Evolutionary conservation across 2,888 invertebrate genomes (phyloP).

Genomic region (Rhabditoides inermis): DNA sequence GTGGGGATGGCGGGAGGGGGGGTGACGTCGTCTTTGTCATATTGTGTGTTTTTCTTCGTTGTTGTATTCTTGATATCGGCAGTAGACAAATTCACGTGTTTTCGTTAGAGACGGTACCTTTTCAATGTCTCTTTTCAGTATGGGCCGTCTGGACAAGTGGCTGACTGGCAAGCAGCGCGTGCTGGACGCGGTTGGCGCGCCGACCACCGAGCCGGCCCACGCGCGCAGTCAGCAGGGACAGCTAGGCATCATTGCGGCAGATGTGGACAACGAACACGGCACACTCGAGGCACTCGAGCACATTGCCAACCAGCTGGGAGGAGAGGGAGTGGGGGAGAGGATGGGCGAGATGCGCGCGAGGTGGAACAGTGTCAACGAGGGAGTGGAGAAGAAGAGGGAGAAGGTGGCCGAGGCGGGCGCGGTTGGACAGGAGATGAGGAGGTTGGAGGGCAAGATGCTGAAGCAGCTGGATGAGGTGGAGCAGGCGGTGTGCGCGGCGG

Average conservation of each 20-base stretch:
- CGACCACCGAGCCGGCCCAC: slow-evolving; percentile 85
- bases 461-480: slow-evolving; percentile 12
- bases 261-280: slow-evolving; percentile 84
- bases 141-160: slow-evolving; percentile 77
- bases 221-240: slow-evolving; percentile 20
- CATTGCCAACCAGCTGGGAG: slow-evolving; percentile 67
- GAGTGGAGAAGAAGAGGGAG: slow-evolving; percentile 18
- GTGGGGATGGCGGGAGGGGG: no score
- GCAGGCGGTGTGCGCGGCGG: slow-evolving; percentile 16
- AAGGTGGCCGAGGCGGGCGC: slow-evolving; percentile 14
- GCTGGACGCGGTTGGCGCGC: slow-evolving; percentile 86
- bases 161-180: slow-evolving; percentile 84
- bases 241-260: slow-evolving; percentile 72
- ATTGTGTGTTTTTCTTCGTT: no score
- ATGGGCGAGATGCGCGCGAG: slow-evolving; percentile 64
- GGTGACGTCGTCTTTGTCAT: no score
- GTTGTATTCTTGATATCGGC: no score
- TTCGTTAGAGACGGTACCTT: no score
- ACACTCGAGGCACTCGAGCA: slow-evolving; percentile 76
- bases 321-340: slow-evolving; percentile 51
- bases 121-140: no score
- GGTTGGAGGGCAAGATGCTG: slow-evolving; percentile 6
- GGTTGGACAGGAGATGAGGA: slow-evolving; percentile 18
- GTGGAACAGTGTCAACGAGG: slow-evolving; percentile 60
- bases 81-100: no score